phyloP scores from a whole-genome alignment of 2,797 vertebrate species.

The Rhynchonycteris naso region DNA sequence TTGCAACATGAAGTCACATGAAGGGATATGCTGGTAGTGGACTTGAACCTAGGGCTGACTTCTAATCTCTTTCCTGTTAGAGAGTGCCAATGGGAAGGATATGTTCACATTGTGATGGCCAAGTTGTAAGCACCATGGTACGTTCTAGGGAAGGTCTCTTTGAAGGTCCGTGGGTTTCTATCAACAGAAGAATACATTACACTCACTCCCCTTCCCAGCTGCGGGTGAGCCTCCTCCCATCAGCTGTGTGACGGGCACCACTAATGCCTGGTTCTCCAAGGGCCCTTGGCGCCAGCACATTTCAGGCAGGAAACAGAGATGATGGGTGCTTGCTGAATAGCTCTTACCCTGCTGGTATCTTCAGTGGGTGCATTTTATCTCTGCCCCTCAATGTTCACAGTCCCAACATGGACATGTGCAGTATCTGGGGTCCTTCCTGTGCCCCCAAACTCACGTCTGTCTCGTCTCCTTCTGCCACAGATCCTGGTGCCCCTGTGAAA shows the following conservation, averaged over 20 bases:
- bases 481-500: conserved; percentile 96
- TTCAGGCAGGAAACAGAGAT: neutral
- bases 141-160: neutral
- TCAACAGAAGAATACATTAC: too few relatives aligned
- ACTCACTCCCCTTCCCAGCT: rapidly evolving
- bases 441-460: conserved; percentile 52
- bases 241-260: neutral
- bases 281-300: rapidly evolving
- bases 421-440: neutral
- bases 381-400: neutral
- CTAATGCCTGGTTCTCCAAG: neutral
- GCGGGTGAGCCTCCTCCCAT: neutral
- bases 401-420: neutral
- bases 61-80: neutral
- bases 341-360: neutral
- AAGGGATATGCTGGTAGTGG: neutral
- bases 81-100: neutral
- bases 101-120: neutral
- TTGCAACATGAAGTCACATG: neutral
- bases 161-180: neutral
- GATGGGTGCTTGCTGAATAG: rapidly evolving
- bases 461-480: conserved; percentile 85
- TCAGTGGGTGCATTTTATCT: rapidly evolving
- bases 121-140: rapidly evolving
- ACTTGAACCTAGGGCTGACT: neutral